Base-by-base conservation (phyloP, 2,797 vertebrate species). In the Denticeps clupeoides region DNA sequence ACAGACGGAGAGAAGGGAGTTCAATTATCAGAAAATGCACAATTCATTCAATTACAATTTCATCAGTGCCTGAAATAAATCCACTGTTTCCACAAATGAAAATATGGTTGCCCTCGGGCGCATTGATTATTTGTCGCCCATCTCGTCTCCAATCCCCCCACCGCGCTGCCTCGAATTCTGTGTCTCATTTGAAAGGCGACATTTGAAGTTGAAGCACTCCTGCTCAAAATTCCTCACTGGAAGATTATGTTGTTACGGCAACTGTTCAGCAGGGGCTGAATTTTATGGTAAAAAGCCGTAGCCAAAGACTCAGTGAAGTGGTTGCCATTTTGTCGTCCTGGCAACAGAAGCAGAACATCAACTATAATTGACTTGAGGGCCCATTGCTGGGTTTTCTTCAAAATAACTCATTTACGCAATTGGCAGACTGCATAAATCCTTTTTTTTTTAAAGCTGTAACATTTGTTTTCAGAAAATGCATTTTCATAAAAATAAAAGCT, bases 51-150 rank as follows among this genome's bases (percentile, higher is more conserved):
- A 38, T 38, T 38, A 38, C 10, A 21, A 38, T 38, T 21, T 21
- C 35, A 18, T 35, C 35, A 35, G 38, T 38, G 35, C 35, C 38
- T 38, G 35, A 38, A 38, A 38, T 38, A 38, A 19, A 38, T 38
- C 35, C 21, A 35, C 35, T 19, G 38, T 38, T 38, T 38, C 35
- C 38, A 38, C 35, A 38, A 38, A 38, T 38, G 35, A 38, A 38
- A 38, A 38, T 38, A 38, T 38, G 38, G 21, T 38, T 38, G 35
- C 35, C 35, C 10, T 38, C 35, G 35, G 35, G 35, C 10, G 35
- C 35, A 18, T 16, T 38, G 35, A 38, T 38, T 38, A 38, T 38
- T 38, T 38, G 16, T 19, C 9, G 18, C 2, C 18, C 18, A 19
- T 38, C 35, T 19, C 7, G 2, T 33, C 33, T 38, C 35, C 38